Evolutionary conservation across 2,113 vertebrate species (phyloP), one percentile per base, ranked within the genome.

Genomic region (Cryptotis parvus): DNA sequence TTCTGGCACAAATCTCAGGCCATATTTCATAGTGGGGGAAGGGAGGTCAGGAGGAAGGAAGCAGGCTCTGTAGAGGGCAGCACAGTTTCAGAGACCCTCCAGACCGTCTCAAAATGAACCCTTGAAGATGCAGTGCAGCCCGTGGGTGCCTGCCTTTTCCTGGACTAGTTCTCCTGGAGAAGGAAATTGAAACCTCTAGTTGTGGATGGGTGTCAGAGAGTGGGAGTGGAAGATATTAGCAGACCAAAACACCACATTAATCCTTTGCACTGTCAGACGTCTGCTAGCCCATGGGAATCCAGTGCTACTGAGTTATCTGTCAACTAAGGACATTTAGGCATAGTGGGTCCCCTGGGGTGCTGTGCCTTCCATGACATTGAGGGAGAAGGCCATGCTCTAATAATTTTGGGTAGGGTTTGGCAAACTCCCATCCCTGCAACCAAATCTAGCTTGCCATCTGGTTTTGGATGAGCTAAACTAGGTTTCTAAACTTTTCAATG

Each of bases 401-500:
- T 1, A 27, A 35, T 27, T 77, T 45, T 27, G 43, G 37, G 45
- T 27, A 63, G 77, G 55, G 6, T 2, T 43, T 69, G 55, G 27
- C 37, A 61, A 78, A 45, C 15, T 35, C 20, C 3, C 66, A 27
- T n/a, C 26, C 33, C 1, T 29, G 83, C 63, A 43, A 85, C 15
- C 9, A 52, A 43, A 63, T 65, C 43, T 52, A 68, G 26, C 11
- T 20, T 16, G 18, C 80, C 31, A 12, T 61, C 70, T 74, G 55
- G 49, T 88, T 92, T 49, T 72, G n/a, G 35, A 20, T 41, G n/a
- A 77, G 68, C 31, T 58, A 52, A 35, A 68, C 65, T 16, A 9
- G 18, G 39, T 45, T 81, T 72, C 61, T 72, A n/a, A 70, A 58
- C 24, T 84, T 84, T 70, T 87, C 82, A 76, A 66, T 41, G 18